Percentiles rank a stretch among this genome's conserved stretches.
Conservation (phyloP, 2,888 invertebrate species). For the Hirtodrosophila duncani region DNA sequence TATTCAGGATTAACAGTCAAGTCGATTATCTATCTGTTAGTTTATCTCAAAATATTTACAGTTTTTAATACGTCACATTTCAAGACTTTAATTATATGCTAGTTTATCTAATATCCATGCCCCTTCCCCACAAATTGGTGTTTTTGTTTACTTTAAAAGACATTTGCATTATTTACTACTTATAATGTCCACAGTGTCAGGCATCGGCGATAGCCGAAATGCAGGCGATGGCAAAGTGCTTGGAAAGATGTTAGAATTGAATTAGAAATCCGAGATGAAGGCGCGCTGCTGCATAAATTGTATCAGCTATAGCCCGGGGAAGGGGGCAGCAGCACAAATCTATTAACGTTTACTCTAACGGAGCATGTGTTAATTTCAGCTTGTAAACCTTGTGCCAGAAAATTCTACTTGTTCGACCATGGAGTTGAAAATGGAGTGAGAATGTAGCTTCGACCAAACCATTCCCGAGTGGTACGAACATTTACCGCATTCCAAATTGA, state of each 20-base stretch:
- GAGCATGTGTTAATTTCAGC: conserved; percentile 64
- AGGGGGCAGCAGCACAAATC: conserved; percentile 24
- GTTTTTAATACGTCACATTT: too few species aligned
- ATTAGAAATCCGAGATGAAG: conserved; percentile 8
- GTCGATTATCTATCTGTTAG: too few species aligned
- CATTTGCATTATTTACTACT: conserved; percentile 52
- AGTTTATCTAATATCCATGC: too few species aligned
- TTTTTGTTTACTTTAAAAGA: too few species aligned
- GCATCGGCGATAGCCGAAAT: conserved; percentile 35
- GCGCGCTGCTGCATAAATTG: conserved; percentile 16
- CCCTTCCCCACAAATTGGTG: too few species aligned
- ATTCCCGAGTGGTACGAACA: conserved; percentile 46
- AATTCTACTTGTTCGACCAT: conserved; percentile 3
- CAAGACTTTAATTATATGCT: too few species aligned
- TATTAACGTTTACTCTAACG: conserved; percentile 54
- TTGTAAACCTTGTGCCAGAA: conserved; percentile 50
- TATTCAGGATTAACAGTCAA: too few species aligned
- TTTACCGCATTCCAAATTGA: conserved; percentile 42
- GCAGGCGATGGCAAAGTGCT: conserved; percentile 32
- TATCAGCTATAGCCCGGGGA: conserved; percentile 17
- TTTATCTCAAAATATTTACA: too few species aligned
- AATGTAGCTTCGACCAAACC: conserved; percentile 15
- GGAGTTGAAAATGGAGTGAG: conserved; percentile 16
- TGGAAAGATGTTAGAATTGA: conserved; percentile 33
- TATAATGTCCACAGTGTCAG: conserved; percentile 23